These are phyloP conservation scores for Conistra vaccinii DNA, from an alignment of 2,888 invertebrate species.

Conservation along the genomic window DNA sequence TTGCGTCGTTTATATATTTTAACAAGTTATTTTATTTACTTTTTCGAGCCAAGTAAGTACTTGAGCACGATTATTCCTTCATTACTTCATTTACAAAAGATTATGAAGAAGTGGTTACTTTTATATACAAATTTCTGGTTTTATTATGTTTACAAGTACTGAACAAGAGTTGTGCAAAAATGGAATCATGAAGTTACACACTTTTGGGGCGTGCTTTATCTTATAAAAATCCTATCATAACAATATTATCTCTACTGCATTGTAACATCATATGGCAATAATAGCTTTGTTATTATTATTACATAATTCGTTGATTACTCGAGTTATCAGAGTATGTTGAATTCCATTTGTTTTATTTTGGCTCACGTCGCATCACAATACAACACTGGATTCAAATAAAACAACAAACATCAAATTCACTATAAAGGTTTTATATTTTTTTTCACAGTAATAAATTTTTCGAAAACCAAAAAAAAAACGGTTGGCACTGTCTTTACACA, in stretches of 20 bases:
- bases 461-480: constrained; percentile 10
- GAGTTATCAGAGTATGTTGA: constrained; percentile 16
- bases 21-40: background rate
- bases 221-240: constrained; percentile 19
- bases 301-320: constrained; percentile 38
- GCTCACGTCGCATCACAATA: background rate
- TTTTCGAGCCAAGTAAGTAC: background rate
- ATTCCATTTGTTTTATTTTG: constrained; percentile 23
- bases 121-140: constrained; percentile 35
- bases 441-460: background rate
- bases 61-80: background rate
- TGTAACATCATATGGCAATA: constrained; percentile 15
- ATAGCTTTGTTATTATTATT: constrained; percentile 9
- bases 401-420: constrained; percentile 15
- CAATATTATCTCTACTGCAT: constrained; percentile 28
- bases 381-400: constrained; percentile 32
- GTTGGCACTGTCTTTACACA: background rate
- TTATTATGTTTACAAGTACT: constrained; percentile 51
- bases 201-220: constrained; percentile 54
- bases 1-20: background rate
- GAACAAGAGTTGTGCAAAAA: constrained; percentile 54
- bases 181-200: constrained; percentile 21
- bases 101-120: constrained; percentile 33
- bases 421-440: constrained; percentile 11
- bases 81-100: constrained; percentile 21